phyloP scores from a whole-genome alignment of 2,797 vertebrate genomes.

The Tarsius wallacei region DNA sequence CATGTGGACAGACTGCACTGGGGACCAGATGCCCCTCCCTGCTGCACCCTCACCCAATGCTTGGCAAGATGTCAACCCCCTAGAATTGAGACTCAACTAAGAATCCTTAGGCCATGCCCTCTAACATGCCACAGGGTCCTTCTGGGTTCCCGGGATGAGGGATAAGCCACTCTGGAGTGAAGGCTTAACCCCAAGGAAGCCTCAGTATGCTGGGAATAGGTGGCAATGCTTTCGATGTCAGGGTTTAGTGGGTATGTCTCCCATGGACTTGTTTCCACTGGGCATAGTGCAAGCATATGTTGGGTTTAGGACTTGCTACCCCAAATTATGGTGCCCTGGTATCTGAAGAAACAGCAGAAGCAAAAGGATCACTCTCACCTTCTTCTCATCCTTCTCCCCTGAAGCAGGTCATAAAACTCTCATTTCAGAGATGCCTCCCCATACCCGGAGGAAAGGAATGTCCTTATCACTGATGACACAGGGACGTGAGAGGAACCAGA shows the following conservation, averaged over 20 bases:
- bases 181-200: background rate
- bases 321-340: background rate
- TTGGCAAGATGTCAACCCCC: background rate
- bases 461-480: background rate
- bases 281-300: background rate
- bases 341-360: background rate
- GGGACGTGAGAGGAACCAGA: background rate
- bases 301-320: background rate
- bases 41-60: background rate
- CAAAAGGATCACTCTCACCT: background rate
- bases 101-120: background rate
- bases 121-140: background rate
- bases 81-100: background rate
- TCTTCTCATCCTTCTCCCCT: background rate
- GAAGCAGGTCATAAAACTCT: background rate
- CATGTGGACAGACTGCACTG: no score
- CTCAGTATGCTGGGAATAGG: background rate
- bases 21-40: background rate
- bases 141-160: background rate
- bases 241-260: background rate
- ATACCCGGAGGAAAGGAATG: background rate
- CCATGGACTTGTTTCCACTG: background rate
- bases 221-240: background rate
- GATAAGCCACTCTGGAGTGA: background rate
- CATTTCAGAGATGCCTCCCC: background rate